These are phyloP conservation scores for Acipenser ruthenus DNA, from an alignment of 2,797 vertebrate species.

Conservation along the genomic window DNA sequence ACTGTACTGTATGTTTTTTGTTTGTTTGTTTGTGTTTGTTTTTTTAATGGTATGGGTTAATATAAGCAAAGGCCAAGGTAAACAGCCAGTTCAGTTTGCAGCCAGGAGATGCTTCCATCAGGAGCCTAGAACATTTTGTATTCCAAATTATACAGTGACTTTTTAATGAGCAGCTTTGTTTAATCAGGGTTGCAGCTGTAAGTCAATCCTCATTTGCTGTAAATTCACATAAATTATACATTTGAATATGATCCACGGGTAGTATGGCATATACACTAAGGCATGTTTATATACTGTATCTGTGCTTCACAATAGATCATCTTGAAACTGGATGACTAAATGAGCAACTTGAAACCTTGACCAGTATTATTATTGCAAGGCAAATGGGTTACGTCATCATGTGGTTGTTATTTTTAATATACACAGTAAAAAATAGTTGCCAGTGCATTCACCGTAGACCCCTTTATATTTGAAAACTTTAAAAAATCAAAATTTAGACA, in stretches of 20 bases:
- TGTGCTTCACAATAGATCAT: too few species aligned
- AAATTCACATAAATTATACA: slow-evolving; percentile 17
- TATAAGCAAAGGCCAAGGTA: not conserved
- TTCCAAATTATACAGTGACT: slow-evolving; percentile 6
- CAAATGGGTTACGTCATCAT: too few species aligned
- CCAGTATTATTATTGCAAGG: too few species aligned
- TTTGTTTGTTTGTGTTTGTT: not conserved
- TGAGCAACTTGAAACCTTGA: too few species aligned
- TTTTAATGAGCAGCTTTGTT: slow-evolving; percentile 20
- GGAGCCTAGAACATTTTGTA: slow-evolving; percentile 13
- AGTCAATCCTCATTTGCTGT: slow-evolving; percentile 10
- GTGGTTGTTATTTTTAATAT: too few species aligned
- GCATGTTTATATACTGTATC: too few species aligned
- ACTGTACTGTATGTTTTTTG: not conserved
- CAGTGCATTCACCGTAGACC: too few species aligned
- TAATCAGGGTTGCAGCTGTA: slow-evolving; percentile 13
- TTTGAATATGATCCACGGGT: not conserved
- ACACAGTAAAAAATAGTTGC: too few species aligned
- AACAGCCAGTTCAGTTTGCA: not conserved
- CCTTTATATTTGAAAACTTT: too few species aligned
- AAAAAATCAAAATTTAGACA: too few species aligned
- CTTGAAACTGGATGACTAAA: too few species aligned
- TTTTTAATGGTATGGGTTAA: not conserved
- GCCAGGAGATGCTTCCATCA: slow-evolving; percentile 1
- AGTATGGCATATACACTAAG: slow-evolving; percentile 1